Percentiles rank a stretch among this genome's conserved stretches.
These are phyloP conservation scores for Trissoscelio sp. DNA, from an alignment of 2,888 invertebrate genomes.

Conservation along the genomic window DNA sequence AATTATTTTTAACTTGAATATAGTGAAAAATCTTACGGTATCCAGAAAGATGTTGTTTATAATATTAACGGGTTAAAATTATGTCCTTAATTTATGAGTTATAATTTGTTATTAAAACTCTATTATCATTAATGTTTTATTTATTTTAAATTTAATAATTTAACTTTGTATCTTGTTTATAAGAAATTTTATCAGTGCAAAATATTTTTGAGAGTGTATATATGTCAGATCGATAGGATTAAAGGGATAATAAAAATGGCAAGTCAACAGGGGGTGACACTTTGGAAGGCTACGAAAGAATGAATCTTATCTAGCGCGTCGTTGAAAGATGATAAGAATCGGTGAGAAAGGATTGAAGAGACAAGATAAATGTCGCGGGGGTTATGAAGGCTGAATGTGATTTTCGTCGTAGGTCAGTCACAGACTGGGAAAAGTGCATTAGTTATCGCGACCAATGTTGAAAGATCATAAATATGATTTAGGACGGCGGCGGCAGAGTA, in stretches of 20 bases:
- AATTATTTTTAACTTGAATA: too few relatives aligned
- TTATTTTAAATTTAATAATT: too few relatives aligned
- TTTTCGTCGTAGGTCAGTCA: conserved; percentile 21
- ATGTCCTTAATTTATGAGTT: too few relatives aligned
- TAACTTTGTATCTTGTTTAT: too few relatives aligned
- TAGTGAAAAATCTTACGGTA: too few relatives aligned
- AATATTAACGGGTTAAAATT: too few relatives aligned
- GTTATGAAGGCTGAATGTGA: conserved; percentile 15
- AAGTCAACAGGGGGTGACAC: conserved; percentile 14
- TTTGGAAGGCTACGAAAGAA: conserved; percentile 18
- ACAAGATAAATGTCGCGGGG: conserved; percentile 26
- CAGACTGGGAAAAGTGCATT: conserved; percentile 8
- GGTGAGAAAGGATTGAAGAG: conserved; percentile 29
- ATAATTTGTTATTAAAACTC: too few relatives aligned
- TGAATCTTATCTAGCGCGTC: conserved; percentile 22
- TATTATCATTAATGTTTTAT: too few relatives aligned
- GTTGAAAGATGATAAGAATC: conserved; percentile 29
- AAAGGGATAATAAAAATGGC: conserved; percentile 22
- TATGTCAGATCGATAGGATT: too few relatives aligned
- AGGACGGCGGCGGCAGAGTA: neutral
- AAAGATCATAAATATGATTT: conserved; percentile 33
- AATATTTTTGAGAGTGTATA: too few relatives aligned
- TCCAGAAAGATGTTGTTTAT: too few relatives aligned
- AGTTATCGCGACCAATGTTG: conserved; percentile 15
- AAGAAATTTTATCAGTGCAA: too few relatives aligned